Percentiles rank a stretch among this genome's conserved stretches.
Conservation (phyloP, 1,140 invertebrate species). For the Eueides isabella region DNA sequence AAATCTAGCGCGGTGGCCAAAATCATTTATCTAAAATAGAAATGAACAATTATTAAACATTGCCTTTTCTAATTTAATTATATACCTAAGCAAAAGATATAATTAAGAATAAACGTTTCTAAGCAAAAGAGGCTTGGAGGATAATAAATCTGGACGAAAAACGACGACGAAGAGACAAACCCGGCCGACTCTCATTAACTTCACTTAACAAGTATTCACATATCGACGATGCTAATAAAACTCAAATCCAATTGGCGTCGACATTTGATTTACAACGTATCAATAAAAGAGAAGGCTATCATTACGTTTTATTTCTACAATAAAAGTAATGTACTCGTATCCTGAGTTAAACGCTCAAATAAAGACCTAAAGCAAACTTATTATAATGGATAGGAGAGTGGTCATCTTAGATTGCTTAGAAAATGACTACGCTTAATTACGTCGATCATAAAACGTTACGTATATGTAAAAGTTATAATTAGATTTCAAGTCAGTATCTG, state of each 20-base stretch:
- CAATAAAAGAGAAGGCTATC: conserved; percentile 78
- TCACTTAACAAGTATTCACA: conserved; percentile 71
- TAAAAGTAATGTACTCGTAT: conserved; percentile 72
- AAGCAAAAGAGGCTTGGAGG: conserved; percentile 4
- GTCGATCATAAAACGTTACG: conserved; percentile 7
- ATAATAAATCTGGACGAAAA: conserved; percentile 35
- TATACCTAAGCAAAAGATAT: background rate
- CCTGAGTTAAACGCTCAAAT: conserved; percentile 28
- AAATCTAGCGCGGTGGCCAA: background rate
- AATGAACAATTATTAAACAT: background rate
- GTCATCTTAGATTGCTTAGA: conserved; percentile 1
- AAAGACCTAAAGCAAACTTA: conserved; percentile 38
- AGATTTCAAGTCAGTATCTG: background rate
- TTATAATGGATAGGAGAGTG: conserved; percentile 24
- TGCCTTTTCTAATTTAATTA: background rate
- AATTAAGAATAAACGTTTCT: conserved; percentile 4
- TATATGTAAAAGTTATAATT: conserved; percentile 4
- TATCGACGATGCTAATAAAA: conserved; percentile 73
- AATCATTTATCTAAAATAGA: background rate
- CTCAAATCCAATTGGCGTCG: conserved; percentile 75
- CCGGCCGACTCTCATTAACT: conserved; percentile 64
- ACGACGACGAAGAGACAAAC: conserved; percentile 46
- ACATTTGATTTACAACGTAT: conserved; percentile 78
- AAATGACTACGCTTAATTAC: conserved; percentile 3
- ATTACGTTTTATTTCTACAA: conserved; percentile 78